Conservation (phyloP, 2,113 vertebrate species). For the Lethenteron reissneri region DNA sequence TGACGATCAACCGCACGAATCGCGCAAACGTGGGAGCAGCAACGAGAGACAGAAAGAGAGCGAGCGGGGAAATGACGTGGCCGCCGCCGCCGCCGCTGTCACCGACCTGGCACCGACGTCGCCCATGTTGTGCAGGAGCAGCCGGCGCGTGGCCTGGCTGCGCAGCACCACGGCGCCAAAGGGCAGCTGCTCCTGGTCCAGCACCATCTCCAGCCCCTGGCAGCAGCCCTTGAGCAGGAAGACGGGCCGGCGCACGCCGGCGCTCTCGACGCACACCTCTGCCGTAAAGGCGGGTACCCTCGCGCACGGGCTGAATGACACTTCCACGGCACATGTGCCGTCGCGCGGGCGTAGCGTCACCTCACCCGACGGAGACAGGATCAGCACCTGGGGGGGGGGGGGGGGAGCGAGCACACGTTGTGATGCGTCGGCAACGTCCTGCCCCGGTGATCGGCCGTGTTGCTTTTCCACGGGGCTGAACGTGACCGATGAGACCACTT, state of each 20-base stretch:
- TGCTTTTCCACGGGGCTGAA: too few species aligned
- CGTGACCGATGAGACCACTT: too few species aligned
- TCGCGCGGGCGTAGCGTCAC: conserved; percentile 28
- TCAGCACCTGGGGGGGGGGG: conserved; percentile 19
- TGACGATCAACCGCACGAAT: too few species aligned
- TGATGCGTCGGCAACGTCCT: too few species aligned
- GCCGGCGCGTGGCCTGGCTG: conserved; percentile 22
- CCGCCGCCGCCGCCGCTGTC: too few species aligned
- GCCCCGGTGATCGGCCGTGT: too few species aligned
- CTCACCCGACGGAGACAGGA: conserved; percentile 22
- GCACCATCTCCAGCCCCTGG: conserved; percentile 32
- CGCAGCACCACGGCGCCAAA: conserved; percentile 40
- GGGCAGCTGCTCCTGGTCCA: conserved; percentile 40
- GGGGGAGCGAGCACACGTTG: too few species aligned
- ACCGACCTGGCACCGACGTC: conserved; percentile 38
- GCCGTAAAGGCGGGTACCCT: conserved; percentile 26
- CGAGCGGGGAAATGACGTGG: too few species aligned
- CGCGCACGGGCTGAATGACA: conserved; percentile 32
- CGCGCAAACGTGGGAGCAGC: too few species aligned
- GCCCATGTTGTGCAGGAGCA: conserved; percentile 36
- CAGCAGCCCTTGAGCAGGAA: conserved; percentile 42
- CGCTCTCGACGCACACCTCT: conserved; percentile 33
- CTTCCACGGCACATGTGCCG: conserved; percentile 26
- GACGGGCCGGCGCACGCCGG: conserved; percentile 28
- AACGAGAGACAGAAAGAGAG: too few species aligned